These are phyloP conservation scores for Hippolais icterina DNA, from an alignment of 2,113 vertebrate species.

Conservation along the genomic window DNA sequence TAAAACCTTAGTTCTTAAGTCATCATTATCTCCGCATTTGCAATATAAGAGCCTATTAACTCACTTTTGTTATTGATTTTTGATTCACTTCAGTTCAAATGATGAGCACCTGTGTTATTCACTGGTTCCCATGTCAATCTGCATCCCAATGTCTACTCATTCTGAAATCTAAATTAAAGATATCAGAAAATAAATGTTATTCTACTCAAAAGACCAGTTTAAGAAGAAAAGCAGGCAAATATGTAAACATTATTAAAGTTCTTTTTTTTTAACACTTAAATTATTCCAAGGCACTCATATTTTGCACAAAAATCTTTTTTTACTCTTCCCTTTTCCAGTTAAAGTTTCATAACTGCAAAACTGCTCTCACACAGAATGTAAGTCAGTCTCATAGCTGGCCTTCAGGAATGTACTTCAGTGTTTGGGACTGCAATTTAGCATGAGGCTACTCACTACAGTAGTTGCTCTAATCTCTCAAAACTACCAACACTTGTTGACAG, in stretches of 20 bases:
- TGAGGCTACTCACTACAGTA: background rate
- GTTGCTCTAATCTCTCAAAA: background rate
- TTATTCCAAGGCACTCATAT: background rate
- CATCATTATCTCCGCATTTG: slow-evolving; percentile 12
- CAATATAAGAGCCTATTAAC: slow-evolving; percentile 38
- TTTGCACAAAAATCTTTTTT: background rate
- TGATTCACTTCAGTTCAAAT: background rate
- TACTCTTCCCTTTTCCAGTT: background rate
- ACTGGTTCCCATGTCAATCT: background rate
- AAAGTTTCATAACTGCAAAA: background rate
- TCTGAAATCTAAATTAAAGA: background rate
- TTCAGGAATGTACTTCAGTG: background rate
- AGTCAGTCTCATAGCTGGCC: background rate
- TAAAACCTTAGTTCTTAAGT: slow-evolving; percentile 58
- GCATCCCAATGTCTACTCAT: background rate
- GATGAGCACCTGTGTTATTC: slow-evolving; percentile 11
- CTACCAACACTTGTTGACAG: background rate
- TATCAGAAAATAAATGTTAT: background rate
- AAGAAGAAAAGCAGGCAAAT: background rate
- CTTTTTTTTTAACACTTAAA: background rate
- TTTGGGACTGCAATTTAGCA: background rate
- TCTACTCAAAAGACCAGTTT: background rate
- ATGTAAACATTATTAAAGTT: background rate
- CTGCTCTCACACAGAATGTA: background rate
- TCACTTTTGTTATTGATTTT: slow-evolving; percentile 35